These are phyloP conservation scores for Gymnoscopelus microlampas DNA, from an alignment of 2,797 vertebrate genomes.

Conservation along the genomic window DNA sequence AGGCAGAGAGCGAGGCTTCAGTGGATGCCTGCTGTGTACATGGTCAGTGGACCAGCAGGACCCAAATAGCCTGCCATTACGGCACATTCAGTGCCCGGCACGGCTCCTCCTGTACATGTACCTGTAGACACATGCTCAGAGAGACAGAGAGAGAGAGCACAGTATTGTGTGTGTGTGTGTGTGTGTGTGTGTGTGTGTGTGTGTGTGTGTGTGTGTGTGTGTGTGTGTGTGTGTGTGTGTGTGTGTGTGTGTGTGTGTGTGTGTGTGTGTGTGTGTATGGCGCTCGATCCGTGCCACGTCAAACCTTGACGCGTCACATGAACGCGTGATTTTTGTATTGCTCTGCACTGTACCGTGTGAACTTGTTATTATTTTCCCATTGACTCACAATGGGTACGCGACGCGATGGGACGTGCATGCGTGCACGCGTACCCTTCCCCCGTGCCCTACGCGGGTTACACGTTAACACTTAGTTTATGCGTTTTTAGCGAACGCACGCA, in stretches of 20 bases:
- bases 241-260: slow-evolving; percentile 27
- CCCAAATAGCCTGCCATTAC: slow-evolving; percentile 46
- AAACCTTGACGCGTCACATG: too few relatives aligned
- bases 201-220: slow-evolving; percentile 26
- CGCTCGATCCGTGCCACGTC: too few relatives aligned
- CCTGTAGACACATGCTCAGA: background rate
- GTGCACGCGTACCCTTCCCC: too few relatives aligned
- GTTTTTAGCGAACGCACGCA: too few relatives aligned
- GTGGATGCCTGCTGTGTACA: slow-evolving; percentile 33
- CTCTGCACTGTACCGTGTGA: too few relatives aligned
- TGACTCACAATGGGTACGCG: too few relatives aligned
- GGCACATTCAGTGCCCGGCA: slow-evolving; percentile 6
- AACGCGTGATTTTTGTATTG: too few relatives aligned
- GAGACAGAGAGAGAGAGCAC: too few relatives aligned
- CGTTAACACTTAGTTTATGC: too few relatives aligned
- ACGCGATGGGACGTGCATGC: too few relatives aligned
- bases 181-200: slow-evolving; percentile 24
- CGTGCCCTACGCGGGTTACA: too few relatives aligned
- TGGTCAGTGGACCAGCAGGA: slow-evolving; percentile 28
- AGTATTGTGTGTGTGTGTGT: slow-evolving; percentile 2
- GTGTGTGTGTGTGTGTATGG: background rate
- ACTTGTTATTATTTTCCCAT: too few relatives aligned
- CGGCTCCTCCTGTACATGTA: background rate
- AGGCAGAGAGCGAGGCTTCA: slow-evolving; percentile 3
- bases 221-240: slow-evolving; percentile 25